Base-by-base conservation (phyloP, 2,113 vertebrate species). In the Podocnemis expansa region DNA sequence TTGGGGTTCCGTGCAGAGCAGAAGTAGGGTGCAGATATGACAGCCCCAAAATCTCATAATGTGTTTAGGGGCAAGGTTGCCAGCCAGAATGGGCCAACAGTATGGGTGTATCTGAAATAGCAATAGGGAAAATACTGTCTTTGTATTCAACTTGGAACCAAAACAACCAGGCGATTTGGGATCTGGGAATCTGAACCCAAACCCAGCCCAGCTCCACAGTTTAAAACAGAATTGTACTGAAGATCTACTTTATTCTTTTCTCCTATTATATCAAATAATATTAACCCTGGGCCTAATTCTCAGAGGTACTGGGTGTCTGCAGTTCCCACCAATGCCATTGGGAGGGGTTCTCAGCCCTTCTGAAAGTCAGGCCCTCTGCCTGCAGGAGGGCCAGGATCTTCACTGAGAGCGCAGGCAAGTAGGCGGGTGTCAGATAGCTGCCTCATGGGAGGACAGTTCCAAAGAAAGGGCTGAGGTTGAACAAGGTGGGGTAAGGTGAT, bases 361-460 rank as follows among this genome's bases (percentile, higher is more conserved):
- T 55, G 88, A 79, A 80, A 91, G 19, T 52, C 49, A 52, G 14
- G 31, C 19, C 1, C 0, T 1, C 2, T 0, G 8, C 12, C 31
- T 78, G 31, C 13, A 51, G 17, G 17, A 80, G 63, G 27, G 25
- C 49, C 75, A 56, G n/a, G 13, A 31, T n/a, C 51, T n/a, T n/a
- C 55, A 34, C 4, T 31, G 25, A 1, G 0, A 43, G 22, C 41
- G 67, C 34, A 75, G 38, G 70, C 38, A 43, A 43, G 38, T 38
- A 38, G 24, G 38, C 70, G 25, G 10, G 22, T 75, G 41, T 43
- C 38, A 11, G 38, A 43, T 38, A 38, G 67, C 34, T 73, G 67
- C 38, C 21, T 73, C 22, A 16, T 5, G 19, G 67, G 17, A 24
- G 38, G 67, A 24, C 38, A 41, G 58, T 13, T 60, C 14, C 58